Percentiles rank a stretch among this genome's conserved stretches.
These are phyloP conservation scores for Poecile atricapillus DNA, from an alignment of 2,113 vertebrate genomes.

Conservation along the genomic window DNA sequence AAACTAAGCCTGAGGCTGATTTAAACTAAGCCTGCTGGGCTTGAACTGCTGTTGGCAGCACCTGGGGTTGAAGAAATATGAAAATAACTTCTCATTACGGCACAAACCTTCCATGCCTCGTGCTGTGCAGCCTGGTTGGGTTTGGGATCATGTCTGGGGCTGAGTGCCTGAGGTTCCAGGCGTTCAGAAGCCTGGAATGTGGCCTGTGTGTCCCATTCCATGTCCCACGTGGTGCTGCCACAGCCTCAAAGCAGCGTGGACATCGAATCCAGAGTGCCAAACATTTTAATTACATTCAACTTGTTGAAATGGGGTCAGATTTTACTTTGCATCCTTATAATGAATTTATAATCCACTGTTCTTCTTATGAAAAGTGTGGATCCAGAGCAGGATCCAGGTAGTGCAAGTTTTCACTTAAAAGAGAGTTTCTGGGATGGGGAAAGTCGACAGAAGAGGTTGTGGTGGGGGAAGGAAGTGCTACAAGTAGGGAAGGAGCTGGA, in stretches of 20 bases:
- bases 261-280: not conserved
- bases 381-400: not conserved
- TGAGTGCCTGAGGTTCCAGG: not conserved
- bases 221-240: not conserved
- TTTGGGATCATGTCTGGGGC: not conserved
- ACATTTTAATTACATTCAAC: not conserved
- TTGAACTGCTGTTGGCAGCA: not conserved
- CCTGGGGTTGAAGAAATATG: not conserved
- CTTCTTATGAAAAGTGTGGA: not conserved
- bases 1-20: not conserved
- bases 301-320: not conserved
- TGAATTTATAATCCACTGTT: not conserved
- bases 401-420: not conserved
- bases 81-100: not conserved
- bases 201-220: not conserved
- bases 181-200: not conserved
- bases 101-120: not conserved
- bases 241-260: rapidly evolving
- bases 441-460: not conserved
- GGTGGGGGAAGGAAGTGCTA: not conserved
- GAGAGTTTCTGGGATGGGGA: not conserved
- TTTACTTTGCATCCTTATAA: not conserved
- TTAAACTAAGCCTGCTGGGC: not conserved
- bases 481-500: not conserved
- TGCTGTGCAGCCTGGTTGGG: not conserved